Base-by-base conservation (phyloP, 1,140 invertebrate species). In the Thaumatotibia leucotreta region DNA sequence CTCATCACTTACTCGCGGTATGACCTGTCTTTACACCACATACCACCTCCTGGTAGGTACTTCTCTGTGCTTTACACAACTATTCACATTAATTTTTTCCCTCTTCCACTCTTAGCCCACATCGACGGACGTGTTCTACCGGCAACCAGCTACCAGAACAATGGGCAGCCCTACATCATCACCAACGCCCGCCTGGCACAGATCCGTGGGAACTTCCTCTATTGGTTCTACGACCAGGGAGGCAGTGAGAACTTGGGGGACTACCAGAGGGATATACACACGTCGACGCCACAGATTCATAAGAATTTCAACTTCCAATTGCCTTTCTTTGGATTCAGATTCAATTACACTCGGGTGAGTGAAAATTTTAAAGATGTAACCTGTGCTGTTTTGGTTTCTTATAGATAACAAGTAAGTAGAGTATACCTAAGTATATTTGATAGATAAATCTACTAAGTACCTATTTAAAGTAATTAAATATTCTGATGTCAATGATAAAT, bases 261-360 rank as follows among this genome's bases (percentile, higher is more conserved):
- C 88, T 96, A 95, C 77, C 96, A 97, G 84, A 94, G 92, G 11
- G 94, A 97, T 80, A 96, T 98, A 29, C 96, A 97, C 77, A 93
- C 94, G 4, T 97, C 96, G 8, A 95, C 94, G 39, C 94, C 96
- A 0, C 96, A 97, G 80, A 92, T 97, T 20, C 96, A 97, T 81
- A 97, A 97, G 82, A 97, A 97, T 77, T 94, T 98, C 67, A 97
- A 97, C 80, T 98, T 98, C 77, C 97, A 98, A 74, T 86, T 98
- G 50, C 98, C 97, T 0, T 98, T 98, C 91, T 98, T 95, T 79
- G 98, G 97, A 0, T 98, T 98, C 75, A 93, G 97, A 72, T 98
- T 95, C 80, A 98, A 98, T 90, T 99, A 99, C 75, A 98, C 97
- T 0, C 93, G 97, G 88, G 97, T 98, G 82, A 92, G 92, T 45